A percentile compares a stretch with the other conserved stretches of the same genome.
These are phyloP conservation scores for Chaunax sp. DNA, from an alignment of 2,797 vertebrate species.

Conservation along the genomic window DNA sequence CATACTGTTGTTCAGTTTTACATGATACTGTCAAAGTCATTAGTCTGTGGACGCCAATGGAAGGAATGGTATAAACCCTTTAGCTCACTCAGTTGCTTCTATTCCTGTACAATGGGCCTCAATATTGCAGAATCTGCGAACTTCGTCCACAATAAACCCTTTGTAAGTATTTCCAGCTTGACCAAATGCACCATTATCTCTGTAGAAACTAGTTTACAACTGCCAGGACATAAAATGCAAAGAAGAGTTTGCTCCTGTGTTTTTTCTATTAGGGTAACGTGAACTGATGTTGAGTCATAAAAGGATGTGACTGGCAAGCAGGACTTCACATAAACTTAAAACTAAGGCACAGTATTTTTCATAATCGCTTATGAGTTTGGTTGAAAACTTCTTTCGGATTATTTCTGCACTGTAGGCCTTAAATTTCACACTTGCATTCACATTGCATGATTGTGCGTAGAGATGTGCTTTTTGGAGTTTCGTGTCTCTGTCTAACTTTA, in stretches of 20 bases:
- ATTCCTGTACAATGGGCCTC: slow-evolving; percentile 22
- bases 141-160: slow-evolving; percentile 30
- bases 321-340: neutral
- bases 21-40: slow-evolving; percentile 6
- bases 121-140: slow-evolving; percentile 28
- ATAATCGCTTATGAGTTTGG: slow-evolving; percentile 7
- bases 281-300: slow-evolving; percentile 12
- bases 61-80: slow-evolving; percentile 19
- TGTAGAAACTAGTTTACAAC: slow-evolving; percentile 17
- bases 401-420: slow-evolving; percentile 12
- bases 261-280: slow-evolving; percentile 3
- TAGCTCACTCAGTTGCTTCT: neutral
- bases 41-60: slow-evolving; percentile 1
- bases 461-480: slow-evolving; percentile 47
- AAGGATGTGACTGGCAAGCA: slow-evolving; percentile 2
- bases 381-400: slow-evolving; percentile 12
- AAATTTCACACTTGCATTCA: slow-evolving; percentile 20
- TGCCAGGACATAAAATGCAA: slow-evolving; percentile 13
- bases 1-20: slow-evolving; percentile 16
- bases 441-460: slow-evolving; percentile 4
- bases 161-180: slow-evolving; percentile 38
- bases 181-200: slow-evolving; percentile 35
- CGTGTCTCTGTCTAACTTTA: slow-evolving; percentile 53
- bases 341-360: slow-evolving; percentile 6
- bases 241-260: neutral